Conservation (phyloP, 2,888 invertebrate species). For the Entomobrya multifasciata region DNA sequence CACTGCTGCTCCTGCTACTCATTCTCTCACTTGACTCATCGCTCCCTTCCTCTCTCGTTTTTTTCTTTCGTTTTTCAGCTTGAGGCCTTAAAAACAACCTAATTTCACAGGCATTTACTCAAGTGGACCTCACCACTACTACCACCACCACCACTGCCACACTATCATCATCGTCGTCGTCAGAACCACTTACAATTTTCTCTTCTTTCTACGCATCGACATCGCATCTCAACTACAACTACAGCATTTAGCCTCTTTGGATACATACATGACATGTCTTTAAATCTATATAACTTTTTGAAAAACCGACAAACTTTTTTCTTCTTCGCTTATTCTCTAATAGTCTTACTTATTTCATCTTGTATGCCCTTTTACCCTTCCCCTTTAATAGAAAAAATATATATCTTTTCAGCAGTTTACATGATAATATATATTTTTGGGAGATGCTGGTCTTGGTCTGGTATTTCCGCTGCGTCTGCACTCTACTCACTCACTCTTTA, state of each 20-base stretch:
- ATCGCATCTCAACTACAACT: not conserved
- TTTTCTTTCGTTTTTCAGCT: conserved; percentile 43
- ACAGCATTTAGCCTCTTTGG: not conserved
- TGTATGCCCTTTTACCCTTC: conserved; percentile 50
- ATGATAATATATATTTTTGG: not conserved
- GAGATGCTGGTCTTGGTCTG: not conserved
- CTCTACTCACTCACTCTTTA: conserved; percentile 1
- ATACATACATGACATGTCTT: no score
- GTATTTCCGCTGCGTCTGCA: conserved; percentile 35
- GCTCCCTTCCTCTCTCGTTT: conserved; percentile 6
- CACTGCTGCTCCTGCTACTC: not conserved
- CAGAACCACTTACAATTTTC: not conserved
- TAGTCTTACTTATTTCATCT: conserved; percentile 6
- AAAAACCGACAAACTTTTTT: not conserved
- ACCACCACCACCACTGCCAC: not conserved
- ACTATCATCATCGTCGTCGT: conserved; percentile 20
- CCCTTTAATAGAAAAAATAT: not conserved
- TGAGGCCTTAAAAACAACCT: conserved; percentile 65
- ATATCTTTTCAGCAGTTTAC: not conserved
- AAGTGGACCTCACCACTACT: conserved; percentile 58
- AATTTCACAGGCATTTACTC: conserved; percentile 70
- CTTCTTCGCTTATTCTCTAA: not conserved
- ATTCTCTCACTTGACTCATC: conserved; percentile 18
- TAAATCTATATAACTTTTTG: not conserved
- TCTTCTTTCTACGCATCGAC: not conserved